Base-by-base conservation (phyloP, 2,113 vertebrate genomes). In the Gnathonemus echidnorhynchus region DNA sequence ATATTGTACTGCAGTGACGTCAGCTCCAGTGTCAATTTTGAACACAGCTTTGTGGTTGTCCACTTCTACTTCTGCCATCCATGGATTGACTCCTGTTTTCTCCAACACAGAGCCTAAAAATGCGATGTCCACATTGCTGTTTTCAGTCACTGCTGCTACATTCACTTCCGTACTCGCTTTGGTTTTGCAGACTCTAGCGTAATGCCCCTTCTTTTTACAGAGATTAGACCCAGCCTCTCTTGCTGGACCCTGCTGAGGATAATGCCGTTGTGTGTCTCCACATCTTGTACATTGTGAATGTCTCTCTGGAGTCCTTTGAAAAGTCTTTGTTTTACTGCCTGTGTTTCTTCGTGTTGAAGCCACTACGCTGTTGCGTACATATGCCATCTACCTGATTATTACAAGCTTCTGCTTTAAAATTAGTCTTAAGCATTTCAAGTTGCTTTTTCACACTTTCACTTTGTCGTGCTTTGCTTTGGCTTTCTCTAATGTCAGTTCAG, bases 341-440 rank as follows among this genome's bases (percentile, higher is more conserved):
- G 62, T 27, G 1, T 70, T 31, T 31, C 62, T 13, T 70, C 0
- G 2, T 3, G 58, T 62, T n/a, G 24, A 62, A 62, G 24, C 8
- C 9, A 3, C n/a, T 66, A 66, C n/a, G n/a, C 8, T 11, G n/a
- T 70, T 31, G 19, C 15, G 19, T 7, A 56, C 5, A 1, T 7
- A 21, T 56, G 3, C 27, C 62, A 13, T 31, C n/a, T 13, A 1
- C 62, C 62, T 31, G 27, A 31, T 9, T 88, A 31, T 52, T 13
- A 58, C 46, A 7, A 92, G 90, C 90, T 11, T 92, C 87, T 2
- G 88, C 89, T 88, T 92, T 93, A 19, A 91, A 91, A 52, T 88
- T 42, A 46, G 17, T 88, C 24, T 39, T 66, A 39, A 66, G 3
- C 52, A 70, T 66, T 91, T 58, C 6, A 27, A 53, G 58, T 58